Conservation (phyloP, 92 coral and sea anemone species). For the Umimayanthus chanpuru region DNA sequence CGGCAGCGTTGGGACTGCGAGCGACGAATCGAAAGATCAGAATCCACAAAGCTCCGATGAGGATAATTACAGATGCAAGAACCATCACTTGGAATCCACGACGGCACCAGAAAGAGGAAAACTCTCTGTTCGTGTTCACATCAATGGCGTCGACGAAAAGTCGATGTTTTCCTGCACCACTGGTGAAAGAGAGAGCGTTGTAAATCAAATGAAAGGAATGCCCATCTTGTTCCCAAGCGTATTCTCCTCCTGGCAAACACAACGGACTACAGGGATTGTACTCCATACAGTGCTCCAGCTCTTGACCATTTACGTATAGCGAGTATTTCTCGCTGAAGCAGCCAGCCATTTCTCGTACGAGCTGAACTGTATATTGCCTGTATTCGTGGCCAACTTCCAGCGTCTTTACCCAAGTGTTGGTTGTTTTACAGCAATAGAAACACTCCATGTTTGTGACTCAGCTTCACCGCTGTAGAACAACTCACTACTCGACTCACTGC, state of each 20-base stretch:
- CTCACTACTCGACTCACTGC: neutral
- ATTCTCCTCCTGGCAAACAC: slow-evolving; percentile 66
- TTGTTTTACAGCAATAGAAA: slow-evolving; percentile 35
- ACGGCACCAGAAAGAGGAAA: slow-evolving; percentile 61
- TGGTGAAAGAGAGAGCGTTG: slow-evolving; percentile 56
- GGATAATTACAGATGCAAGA: slow-evolving; percentile 41
- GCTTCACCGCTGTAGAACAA: neutral
- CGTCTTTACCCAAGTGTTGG: slow-evolving; percentile 38
- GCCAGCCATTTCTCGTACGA: slow-evolving; percentile 56
- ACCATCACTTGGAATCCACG: slow-evolving; percentile 55
- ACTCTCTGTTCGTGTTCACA: slow-evolving; percentile 62
- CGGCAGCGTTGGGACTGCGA: slow-evolving; percentile 20
- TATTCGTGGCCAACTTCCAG: slow-evolving; percentile 45
- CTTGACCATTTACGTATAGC: slow-evolving; percentile 61
- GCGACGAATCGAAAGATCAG: slow-evolving; percentile 39
- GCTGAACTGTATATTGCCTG: slow-evolving; percentile 56
- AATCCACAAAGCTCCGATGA: slow-evolving; percentile 44
- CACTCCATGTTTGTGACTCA: slow-evolving; percentile 16
- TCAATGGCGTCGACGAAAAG: slow-evolving; percentile 69
- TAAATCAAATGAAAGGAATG: slow-evolving; percentile 57
- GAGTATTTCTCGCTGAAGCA: slow-evolving; percentile 63
- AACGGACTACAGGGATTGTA: slow-evolving; percentile 70
- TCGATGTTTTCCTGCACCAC: slow-evolving; percentile 57
- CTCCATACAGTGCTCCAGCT: slow-evolving; percentile 47
- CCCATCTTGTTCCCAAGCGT: slow-evolving; percentile 67